Evolutionary conservation across 2,888 invertebrate genomes (phyloP), one percentile per base, ranked within the genome.

Genomic region (Drosophila tanythrix): DNA sequence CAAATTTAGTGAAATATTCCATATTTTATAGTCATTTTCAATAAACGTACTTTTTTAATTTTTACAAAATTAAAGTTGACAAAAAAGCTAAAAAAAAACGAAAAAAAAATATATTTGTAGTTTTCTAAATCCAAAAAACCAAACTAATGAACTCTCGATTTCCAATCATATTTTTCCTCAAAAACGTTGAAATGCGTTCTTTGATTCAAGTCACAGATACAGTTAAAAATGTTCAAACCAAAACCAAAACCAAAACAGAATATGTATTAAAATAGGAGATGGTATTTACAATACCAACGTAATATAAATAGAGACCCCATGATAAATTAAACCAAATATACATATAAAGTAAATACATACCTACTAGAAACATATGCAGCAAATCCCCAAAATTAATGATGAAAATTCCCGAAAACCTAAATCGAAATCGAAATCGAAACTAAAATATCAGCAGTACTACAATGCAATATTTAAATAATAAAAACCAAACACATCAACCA

Each of bases 21-120:
- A 87, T 88, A 90, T 89, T 89, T 88, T 89, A 84, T 90, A 90
- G 82, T 88, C 35, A 88, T 85, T 85, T 85, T 85, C 85, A 83
- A 89, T 78, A 89, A 84, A 87, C 77, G 76, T 89, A 89, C 81
- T 88, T 88, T 86, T 89, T 89, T 82, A 90, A 88, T 90, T 90
- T 88, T 86, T 86, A 90, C 90, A 90, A 89, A 82, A 88, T 90
- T 89, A 71, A 87, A 79, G 82, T 83, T 90, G 82, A 74, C 63
- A 81, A 72, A 67, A 62, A 62, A 72, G 31, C 2, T 27, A 50
- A 69, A 62, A 66, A 71, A 58, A 52, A 27, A 21, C 21, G 21
- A 13, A 18, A 36, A 33, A 64, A 48, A 58, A 69, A 61, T 57
- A 66, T 71, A 84, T 84, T 89, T 90, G 83, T 89, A 91, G 83